phyloP scores from a whole-genome alignment of 2,113 vertebrate species.

The Mesembrinibis cayennensis region DNA sequence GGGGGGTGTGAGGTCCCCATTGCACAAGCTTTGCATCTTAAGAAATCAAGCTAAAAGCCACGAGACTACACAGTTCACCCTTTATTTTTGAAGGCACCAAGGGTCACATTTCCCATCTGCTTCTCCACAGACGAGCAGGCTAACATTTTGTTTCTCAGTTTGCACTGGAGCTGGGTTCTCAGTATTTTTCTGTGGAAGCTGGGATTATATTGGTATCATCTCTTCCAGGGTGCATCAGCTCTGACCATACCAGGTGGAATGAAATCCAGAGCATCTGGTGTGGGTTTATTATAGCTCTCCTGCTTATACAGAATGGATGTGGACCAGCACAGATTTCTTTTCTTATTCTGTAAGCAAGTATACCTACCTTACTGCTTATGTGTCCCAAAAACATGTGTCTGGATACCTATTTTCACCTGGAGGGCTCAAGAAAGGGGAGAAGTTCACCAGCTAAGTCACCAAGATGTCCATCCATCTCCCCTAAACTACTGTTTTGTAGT shows the following conservation, averaged over 20 bases:
- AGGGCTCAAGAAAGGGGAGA: not conserved
- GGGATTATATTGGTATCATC: not conserved
- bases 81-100: not conserved
- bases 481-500: not conserved
- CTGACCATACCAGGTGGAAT: not conserved
- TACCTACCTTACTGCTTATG: not conserved
- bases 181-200: not conserved
- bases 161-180: not conserved
- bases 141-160: not conserved
- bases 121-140: not conserved
- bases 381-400: not conserved
- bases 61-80: rapidly evolving
- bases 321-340: not conserved
- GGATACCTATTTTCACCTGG: not conserved
- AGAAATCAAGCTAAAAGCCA: not conserved
- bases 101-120: not conserved
- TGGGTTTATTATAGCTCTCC: not conserved
- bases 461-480: not conserved
- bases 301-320: not conserved
- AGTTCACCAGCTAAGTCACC: not conserved
- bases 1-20: too few species aligned
- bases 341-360: not conserved
- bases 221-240: not conserved
- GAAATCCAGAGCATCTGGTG: not conserved
- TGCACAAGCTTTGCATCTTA: not conserved